Conservation (phyloP, 2,797 vertebrate genomes). For the Pygocentrus nattereri region DNA sequence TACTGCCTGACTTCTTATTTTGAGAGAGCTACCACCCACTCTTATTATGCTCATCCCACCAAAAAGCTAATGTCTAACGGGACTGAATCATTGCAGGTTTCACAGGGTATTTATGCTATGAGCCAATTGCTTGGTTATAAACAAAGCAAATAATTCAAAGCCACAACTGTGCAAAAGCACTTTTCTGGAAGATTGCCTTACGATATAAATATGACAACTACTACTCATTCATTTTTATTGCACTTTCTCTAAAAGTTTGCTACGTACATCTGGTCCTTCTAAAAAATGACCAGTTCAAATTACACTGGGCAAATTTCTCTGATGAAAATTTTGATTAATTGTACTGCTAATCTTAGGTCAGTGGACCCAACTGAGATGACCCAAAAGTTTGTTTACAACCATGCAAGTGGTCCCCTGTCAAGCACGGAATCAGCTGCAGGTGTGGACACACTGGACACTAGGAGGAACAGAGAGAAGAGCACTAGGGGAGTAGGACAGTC, state of each 20-base stretch:
- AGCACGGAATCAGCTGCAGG: not conserved
- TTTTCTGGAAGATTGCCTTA: not conserved
- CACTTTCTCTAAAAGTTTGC: not conserved
- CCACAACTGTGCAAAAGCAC: not conserved
- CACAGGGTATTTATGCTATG: not conserved
- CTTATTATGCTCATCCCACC: not conserved
- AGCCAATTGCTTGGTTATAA: constrained; percentile 12
- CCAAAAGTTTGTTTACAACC: not conserved
- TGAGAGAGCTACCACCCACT: not conserved
- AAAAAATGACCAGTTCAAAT: not conserved
- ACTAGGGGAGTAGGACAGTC: constrained; percentile 55
- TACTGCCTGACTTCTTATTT: constrained; percentile 16
- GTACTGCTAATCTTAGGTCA: not conserved
- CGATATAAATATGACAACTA: not conserved
- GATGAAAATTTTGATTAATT: not conserved
- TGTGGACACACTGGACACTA: constrained; percentile 36
- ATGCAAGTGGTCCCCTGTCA: not conserved
- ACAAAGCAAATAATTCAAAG: not conserved
- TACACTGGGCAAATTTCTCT: not conserved
- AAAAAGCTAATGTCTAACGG: constrained; percentile 2
- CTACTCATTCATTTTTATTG: too few species aligned
- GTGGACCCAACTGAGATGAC: not conserved
- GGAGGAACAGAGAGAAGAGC: constrained; percentile 42
- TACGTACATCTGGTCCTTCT: not conserved
- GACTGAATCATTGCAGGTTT: constrained; percentile 1